Base-by-base conservation (phyloP, 2,888 invertebrate species). In the Nomada ruficornis region DNA sequence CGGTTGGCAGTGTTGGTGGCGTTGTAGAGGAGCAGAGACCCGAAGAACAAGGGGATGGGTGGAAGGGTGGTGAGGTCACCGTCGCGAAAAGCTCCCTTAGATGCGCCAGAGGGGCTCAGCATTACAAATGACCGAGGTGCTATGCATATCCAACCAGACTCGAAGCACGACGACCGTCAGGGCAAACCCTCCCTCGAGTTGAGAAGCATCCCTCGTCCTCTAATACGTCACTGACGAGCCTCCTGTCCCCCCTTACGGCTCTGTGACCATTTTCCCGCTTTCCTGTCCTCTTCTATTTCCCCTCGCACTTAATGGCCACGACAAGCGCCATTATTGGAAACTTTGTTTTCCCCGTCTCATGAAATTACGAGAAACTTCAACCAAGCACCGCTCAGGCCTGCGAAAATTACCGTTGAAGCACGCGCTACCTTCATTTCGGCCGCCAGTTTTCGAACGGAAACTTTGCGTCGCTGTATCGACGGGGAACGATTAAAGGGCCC, bases 71-170 rank as follows among this genome's bases (percentile, higher is more conserved):
- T 11, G 60, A 86, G 84, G 82, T 81, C 78, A 84, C 83, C 82
- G 68, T 73, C 82, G 89, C 84, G 87, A 86, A 88, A 89, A 89
- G 84, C 84, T 88, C 87, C 84, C 86, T 86, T 80, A 85, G 90
- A 89, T 87, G 85, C 85, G 77, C 85, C 85, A 84, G 84, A 86
- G 87, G 85, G 86, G 91, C 88, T 92, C 90, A 91, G 84, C 86
- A 89, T 91, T 91, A 92, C 92, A 92, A 92, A 92, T 92, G 91
- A 92, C 90, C 90, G 83, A 82, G 87, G 87, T 78, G 90, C 89
- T 91, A 90, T 92, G 92, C 92, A 92, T 91, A 92, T 90, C 90
- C 91, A 91, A 91, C 89, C 83, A 89, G 88, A 86, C 79, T 76
- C 75, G 73, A 65, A 77, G 73, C 73, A 71, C 75, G 54, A 10